phyloP scores from a whole-genome alignment of 2,888 invertebrate genomes.

The Sialis lutaria region DNA sequence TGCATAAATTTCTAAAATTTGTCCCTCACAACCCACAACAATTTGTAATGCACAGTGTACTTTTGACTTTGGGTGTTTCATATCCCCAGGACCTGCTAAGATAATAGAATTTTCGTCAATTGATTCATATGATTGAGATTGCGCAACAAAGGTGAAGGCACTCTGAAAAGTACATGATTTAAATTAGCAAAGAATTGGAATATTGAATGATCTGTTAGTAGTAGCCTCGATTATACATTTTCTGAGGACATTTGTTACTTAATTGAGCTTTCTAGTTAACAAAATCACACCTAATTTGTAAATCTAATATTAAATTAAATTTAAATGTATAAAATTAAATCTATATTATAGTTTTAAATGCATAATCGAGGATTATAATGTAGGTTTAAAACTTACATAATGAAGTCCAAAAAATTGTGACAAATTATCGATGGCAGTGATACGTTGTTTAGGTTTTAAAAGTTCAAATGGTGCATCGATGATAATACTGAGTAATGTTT shows the following conservation, averaged over 20 bases:
- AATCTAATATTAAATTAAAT: too few species aligned
- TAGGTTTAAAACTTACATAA: constrained; percentile 30
- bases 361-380: not conserved
- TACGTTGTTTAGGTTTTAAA: constrained; percentile 43
- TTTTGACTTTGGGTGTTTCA: constrained; percentile 26
- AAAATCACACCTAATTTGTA: not conserved
- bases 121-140: constrained; percentile 22
- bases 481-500: constrained; percentile 43
- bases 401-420: constrained; percentile 53
- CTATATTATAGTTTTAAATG: not conserved
- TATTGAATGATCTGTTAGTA: not conserved
- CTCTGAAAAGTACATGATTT: constrained; percentile 23
- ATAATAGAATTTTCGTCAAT: constrained; percentile 28
- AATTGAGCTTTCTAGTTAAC: not conserved
- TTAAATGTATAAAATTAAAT: not conserved
- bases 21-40: constrained; percentile 60
- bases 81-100: constrained; percentile 33
- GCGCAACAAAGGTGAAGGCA: constrained; percentile 31
- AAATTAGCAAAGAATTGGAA: not conserved
- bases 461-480: constrained; percentile 46
- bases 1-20: constrained; percentile 46
- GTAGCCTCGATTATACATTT: too few species aligned
- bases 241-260: too few species aligned
- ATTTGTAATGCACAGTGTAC: constrained; percentile 29
- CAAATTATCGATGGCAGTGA: constrained; percentile 49